Evolutionary conservation across 2,797 vertebrate species (phyloP), one percentile per base, ranked within the genome.

Genomic region (Hafferia zeledoni): DNA sequence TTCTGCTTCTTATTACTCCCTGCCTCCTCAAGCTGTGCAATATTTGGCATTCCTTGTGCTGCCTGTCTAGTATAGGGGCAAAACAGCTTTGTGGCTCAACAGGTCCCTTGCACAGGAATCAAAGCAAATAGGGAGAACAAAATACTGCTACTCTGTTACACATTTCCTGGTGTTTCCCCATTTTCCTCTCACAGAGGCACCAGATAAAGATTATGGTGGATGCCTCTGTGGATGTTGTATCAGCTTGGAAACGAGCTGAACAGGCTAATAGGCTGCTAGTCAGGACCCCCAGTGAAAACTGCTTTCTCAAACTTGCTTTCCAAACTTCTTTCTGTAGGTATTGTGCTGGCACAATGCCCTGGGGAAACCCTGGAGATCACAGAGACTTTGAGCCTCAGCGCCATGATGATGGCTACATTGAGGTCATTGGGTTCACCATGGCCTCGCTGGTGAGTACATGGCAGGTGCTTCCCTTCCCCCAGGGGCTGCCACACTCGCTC

Each of bases 341-440:
- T 97, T 99, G 99, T 98, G 99, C 99, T 68, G 99, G 99, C 98
- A 99, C 99, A 91, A 99, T 99, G 99, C 99, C 99, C n/a, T 99
- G 99, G 99, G 99, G 99, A 44, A 99, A 99, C 97, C 99, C 99
- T 2, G 99, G 99, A 4, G 99, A 99, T 92, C 99, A 99, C 95
- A 98, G 99, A 71, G 99, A 99, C 96, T 99, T 99, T 79, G 99
- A 99, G 83, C 99, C 99, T n/a, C 99, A 99, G 97, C 98, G 99
- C 8, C 99, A 99, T 2, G 99, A 99, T 37, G 99, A 99, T 55
- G 99, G 99, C 95, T 99, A 99, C 96, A 99, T 99, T 30, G 99
- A 99, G 97, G 99, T 99, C 52, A 99, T 99, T 19, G 99, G 99
- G 50, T 99, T 99, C 97, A 99, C 99, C 61, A 99, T 99, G 99